Percentiles rank a stretch among this genome's conserved stretches.
phyloP scores from a whole-genome alignment of 2,797 vertebrate genomes.

The Eospalax fontanierii region DNA sequence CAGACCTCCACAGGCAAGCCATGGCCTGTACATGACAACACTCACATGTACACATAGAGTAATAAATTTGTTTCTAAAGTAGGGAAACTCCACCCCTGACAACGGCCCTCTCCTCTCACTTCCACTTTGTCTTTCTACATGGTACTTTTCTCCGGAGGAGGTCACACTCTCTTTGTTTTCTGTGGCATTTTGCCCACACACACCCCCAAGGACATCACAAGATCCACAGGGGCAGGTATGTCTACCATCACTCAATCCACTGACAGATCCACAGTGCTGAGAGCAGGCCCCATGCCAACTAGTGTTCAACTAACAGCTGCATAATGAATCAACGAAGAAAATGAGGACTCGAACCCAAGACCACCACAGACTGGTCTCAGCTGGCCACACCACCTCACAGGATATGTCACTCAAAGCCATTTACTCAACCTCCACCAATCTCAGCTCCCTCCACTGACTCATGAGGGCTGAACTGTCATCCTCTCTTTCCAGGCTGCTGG shows the following conservation, averaged over 20 bases:
- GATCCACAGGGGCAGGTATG: neutral
- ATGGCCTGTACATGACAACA: neutral
- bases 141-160: neutral
- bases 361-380: neutral
- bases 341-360: neutral
- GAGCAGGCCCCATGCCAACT: neutral
- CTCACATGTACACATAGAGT: neutral
- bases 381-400: neutral
- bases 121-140: neutral
- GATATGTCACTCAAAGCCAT: neutral
- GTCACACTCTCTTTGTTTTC: neutral
- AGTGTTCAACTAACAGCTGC: neutral
- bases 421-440: accelerated
- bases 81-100: neutral
- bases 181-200: no score
- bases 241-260: no score
- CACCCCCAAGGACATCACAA: neutral
- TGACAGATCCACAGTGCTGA: neutral
- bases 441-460: neutral
- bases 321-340: neutral
- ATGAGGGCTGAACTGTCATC: neutral
- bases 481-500: neutral
- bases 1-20: neutral
- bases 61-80: neutral
- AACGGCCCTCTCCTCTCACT: neutral